phyloP scores from a whole-genome alignment of 2,113 vertebrate species.

The Neomonachus schauinslandi region DNA sequence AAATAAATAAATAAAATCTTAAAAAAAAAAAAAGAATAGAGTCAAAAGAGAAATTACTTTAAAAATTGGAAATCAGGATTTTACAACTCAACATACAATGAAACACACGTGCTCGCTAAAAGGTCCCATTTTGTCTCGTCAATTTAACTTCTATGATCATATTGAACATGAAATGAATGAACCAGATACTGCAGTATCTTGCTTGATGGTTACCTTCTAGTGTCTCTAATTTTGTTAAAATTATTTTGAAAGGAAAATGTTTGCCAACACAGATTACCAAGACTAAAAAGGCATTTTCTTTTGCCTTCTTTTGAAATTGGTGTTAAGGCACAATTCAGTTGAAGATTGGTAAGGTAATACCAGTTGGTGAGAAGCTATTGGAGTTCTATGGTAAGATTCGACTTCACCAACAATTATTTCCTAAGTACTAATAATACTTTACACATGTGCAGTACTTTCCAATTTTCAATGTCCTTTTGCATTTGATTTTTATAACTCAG shows the following conservation, averaged over 20 bases:
- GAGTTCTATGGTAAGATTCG: neutral
- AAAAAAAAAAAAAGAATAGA: neutral
- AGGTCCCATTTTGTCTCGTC: neutral
- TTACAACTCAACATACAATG: slow-evolving; percentile 1
- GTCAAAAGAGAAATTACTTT: slow-evolving; percentile 55
- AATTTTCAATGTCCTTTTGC: neutral
- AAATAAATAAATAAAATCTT: too few relatives aligned
- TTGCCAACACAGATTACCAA: neutral
- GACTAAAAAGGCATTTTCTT: slow-evolving; percentile 15
- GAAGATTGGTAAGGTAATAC: neutral
- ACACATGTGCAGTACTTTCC: neutral
- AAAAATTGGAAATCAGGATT: slow-evolving; percentile 57
- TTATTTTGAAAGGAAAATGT: neutral
- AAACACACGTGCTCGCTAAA: slow-evolving; percentile 25
- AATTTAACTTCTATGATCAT: neutral
- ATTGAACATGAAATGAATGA: neutral
- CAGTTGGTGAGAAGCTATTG: neutral
- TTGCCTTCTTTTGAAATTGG: neutral
- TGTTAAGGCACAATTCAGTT: neutral
- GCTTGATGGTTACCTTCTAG: neutral
- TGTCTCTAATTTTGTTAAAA: neutral
- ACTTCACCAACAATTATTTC: slow-evolving; percentile 38
- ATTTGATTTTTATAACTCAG: neutral
- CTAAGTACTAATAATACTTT: slow-evolving; percentile 7
- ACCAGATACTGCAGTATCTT: neutral